phyloP scores from a whole-genome alignment of 2,888 invertebrate genomes.

The Acleris laterana region DNA sequence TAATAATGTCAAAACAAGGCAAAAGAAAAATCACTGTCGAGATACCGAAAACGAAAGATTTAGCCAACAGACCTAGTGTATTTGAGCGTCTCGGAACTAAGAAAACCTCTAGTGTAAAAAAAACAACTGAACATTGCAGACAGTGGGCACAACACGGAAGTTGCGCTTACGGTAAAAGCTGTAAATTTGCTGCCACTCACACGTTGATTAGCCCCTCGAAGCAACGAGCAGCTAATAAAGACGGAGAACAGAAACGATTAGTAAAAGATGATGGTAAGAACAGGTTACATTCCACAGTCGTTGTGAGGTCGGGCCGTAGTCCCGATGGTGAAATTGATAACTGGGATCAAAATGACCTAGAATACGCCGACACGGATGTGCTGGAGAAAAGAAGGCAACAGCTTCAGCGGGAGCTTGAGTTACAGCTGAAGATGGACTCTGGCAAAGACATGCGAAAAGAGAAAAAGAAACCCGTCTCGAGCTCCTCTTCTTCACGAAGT shows the following conservation, averaged over 20 bases:
- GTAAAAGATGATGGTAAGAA: conserved; percentile 86
- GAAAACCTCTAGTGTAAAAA: conserved; percentile 83
- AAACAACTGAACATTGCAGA: conserved; percentile 88
- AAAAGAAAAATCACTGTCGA: conserved; percentile 92
- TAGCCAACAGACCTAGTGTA: conserved; percentile 89
- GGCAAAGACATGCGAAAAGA: conserved; percentile 87
- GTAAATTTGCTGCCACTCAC: conserved; percentile 90
- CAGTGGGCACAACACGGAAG: conserved; percentile 91
- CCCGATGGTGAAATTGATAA: conserved; percentile 88
- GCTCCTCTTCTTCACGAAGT: conserved; percentile 88
- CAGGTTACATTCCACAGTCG: conserved; percentile 86
- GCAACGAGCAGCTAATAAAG: conserved; percentile 87
- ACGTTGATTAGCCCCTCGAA: conserved; percentile 90
- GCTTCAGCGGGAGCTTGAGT: conserved; percentile 90
- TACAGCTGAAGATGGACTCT: conserved; percentile 90
- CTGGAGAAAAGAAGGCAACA: conserved; percentile 90
- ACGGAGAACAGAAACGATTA: conserved; percentile 80
- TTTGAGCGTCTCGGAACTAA: conserved; percentile 93
- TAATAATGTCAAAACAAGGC: conserved; percentile 86
- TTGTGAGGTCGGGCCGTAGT: conserved; percentile 83
- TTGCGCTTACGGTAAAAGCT: conserved; percentile 91
- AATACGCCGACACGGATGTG: conserved; percentile 92
- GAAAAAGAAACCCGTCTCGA: conserved; percentile 87
- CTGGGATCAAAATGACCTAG: conserved; percentile 91
- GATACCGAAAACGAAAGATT: conserved; percentile 88